Base-by-base conservation (phyloP, 92 coral and sea anemone species). In the Heteractis magnifica region DNA sequence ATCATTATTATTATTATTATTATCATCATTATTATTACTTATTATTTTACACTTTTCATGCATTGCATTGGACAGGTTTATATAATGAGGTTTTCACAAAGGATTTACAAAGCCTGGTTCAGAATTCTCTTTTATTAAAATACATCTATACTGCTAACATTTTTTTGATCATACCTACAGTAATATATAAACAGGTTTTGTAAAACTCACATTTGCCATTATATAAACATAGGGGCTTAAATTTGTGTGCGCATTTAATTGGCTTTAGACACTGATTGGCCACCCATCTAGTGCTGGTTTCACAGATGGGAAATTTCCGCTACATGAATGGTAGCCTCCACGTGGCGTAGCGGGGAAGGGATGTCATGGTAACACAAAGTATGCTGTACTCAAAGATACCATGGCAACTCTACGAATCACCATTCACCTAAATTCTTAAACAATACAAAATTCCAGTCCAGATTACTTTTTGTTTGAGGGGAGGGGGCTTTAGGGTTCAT, bases 321-420 rank as follows among this genome's bases (percentile, higher is more conserved):
- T 64, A 64, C 71, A 64, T 18, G 71, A 64, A 64, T 64, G 71
- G 71, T 64, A 64, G 71, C 71, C 71, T 64, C 71, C 71, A 64
- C 71, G 71, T 64, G 71, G 71, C 71, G 71, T 64, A 64, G 26
- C 71, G 26, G 71, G 71, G 71, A 64, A 64, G 71, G 71, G 71
- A 64, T 64, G 71, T 64, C 71, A 64, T 64, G 71, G 26, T 3
- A 64, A 64, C 71, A 64, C 5, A 18, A 18, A 16, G n/a, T 16
- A 64, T 5, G n/a, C 26, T 64, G 71, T 64, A 64, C 64, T 58
- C 5, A 64, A 64, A 5, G 71, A 16, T 64, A 18, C 10, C 20
- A 64, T 16, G 71, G 71, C 71, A 64, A 64, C 71, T 64, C 26
- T 64, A 64, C 71, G 1, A 64, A 64, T 64, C 71, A 64, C 71